phyloP scores from a whole-genome alignment of 2,113 vertebrate genomes.

The Vireo altiloquus region DNA sequence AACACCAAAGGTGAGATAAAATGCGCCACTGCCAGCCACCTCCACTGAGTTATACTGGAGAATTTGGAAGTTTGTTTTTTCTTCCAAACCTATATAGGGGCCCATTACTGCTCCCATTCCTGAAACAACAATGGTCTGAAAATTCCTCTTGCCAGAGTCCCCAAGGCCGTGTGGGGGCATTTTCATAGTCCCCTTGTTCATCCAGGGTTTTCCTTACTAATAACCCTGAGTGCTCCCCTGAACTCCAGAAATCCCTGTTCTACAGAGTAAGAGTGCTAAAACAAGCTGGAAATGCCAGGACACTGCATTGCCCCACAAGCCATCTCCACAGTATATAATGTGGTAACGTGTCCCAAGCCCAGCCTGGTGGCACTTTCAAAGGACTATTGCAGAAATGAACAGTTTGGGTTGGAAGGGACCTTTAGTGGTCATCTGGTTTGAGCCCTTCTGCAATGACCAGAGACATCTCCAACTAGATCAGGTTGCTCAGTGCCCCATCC shows the following conservation, averaged over 20 bases:
- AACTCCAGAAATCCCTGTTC: background rate
- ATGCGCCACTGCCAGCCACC: background rate
- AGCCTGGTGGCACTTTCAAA: background rate
- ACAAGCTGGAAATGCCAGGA: background rate
- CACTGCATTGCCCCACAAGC: rapidly evolving
- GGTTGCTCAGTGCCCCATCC: too few relatives aligned
- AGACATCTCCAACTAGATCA: background rate
- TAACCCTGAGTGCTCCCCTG: background rate
- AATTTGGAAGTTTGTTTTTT: background rate
- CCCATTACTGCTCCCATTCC: background rate
- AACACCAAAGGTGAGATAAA: background rate
- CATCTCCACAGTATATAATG: background rate
- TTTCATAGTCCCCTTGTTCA: background rate
- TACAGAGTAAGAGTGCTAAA: background rate
- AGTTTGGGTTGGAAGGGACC: background rate
- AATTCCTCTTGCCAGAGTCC: background rate
- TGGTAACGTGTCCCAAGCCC: background rate
- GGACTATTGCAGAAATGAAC: background rate
- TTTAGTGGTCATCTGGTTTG: background rate
- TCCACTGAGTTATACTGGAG: background rate
- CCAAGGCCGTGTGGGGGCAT: background rate
- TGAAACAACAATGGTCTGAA: background rate
- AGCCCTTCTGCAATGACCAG: background rate
- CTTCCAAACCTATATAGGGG: background rate
- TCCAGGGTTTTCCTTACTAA: background rate